These are phyloP conservation scores for Herminia tarsipennalis DNA, from an alignment of 2,888 invertebrate genomes.

Conservation along the genomic window DNA sequence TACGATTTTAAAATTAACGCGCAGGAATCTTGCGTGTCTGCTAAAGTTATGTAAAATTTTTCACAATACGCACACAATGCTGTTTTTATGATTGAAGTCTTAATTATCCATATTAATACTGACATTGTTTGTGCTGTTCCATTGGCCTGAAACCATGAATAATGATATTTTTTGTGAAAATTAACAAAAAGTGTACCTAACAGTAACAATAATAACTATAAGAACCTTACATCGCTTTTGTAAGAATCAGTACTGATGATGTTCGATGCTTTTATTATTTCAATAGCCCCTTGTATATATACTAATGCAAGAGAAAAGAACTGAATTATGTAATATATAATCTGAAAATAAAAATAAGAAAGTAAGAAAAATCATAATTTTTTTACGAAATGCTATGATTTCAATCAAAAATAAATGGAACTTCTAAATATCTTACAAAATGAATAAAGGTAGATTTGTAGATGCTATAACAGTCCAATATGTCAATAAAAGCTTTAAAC, in stretches of 20 bases:
- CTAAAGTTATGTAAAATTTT: slow-evolving; percentile 19
- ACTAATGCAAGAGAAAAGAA: not conserved
- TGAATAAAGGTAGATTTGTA: not conserved
- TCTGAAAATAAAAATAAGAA: not conserved
- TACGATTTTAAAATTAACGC: slow-evolving; percentile 5
- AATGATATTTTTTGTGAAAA: not conserved
- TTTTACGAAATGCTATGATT: not conserved
- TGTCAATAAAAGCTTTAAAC: too few species aligned
- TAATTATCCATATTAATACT: slow-evolving; percentile 5
- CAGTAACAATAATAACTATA: too few species aligned
- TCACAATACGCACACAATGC: slow-evolving; percentile 9
- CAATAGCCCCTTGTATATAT: slow-evolving; percentile 6
- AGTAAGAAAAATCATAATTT: not conserved
- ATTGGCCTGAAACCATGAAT: not conserved
- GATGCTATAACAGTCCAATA: too few species aligned
- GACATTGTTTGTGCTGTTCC: not conserved
- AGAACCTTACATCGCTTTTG: not conserved
- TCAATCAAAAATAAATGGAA: not conserved
- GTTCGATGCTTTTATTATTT: not conserved
- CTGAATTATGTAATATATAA: not conserved
- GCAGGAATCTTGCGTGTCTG: slow-evolving; percentile 18
- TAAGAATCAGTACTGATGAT: not conserved
- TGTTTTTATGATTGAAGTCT: not conserved
- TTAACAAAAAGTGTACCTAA: too few species aligned
- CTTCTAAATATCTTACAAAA: not conserved